These are phyloP conservation scores for Coregonus suidteri DNA, from an alignment of 2,797 vertebrate species.

Conservation along the genomic window DNA sequence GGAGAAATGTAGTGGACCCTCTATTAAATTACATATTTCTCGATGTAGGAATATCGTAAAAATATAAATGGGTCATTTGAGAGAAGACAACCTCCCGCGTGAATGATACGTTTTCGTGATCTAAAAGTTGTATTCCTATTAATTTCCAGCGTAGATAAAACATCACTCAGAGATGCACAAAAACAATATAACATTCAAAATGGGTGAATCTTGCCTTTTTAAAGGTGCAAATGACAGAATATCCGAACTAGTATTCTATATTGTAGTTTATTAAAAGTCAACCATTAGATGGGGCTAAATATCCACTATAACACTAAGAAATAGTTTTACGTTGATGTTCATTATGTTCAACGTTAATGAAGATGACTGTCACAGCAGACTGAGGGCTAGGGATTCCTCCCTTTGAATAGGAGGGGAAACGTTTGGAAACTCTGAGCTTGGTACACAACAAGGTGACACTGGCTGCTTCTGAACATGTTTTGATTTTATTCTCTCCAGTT, in stretches of 20 bases:
- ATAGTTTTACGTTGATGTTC: not conserved
- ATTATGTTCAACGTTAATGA: not conserved
- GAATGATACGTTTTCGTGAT: not conserved
- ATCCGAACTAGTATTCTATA: not conserved
- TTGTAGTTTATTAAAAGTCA: not conserved
- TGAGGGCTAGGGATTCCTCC: not conserved
- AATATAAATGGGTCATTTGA: too few relatives aligned
- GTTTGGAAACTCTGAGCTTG: not conserved
- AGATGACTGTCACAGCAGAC: not conserved
- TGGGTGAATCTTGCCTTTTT: not conserved
- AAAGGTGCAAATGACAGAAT: not conserved
- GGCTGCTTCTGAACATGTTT: too few relatives aligned
- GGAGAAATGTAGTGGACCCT: too few relatives aligned
- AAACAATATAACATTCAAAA: too few relatives aligned
- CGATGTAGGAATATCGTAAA: too few relatives aligned
- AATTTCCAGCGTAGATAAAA: too few relatives aligned
- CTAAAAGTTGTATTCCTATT: too few relatives aligned
- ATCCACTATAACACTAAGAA: not conserved
- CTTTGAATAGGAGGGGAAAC: not conserved
- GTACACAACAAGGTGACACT: not conserved
- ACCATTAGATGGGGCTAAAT: slow-evolving; percentile 29
- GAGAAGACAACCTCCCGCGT: too few relatives aligned
- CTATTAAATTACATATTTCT: too few relatives aligned
- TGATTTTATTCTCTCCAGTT: too few relatives aligned
- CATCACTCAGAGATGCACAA: too few relatives aligned